These are phyloP conservation scores for Sula dactylatra DNA, from an alignment of 2,113 vertebrate species.

Conservation along the genomic window DNA sequence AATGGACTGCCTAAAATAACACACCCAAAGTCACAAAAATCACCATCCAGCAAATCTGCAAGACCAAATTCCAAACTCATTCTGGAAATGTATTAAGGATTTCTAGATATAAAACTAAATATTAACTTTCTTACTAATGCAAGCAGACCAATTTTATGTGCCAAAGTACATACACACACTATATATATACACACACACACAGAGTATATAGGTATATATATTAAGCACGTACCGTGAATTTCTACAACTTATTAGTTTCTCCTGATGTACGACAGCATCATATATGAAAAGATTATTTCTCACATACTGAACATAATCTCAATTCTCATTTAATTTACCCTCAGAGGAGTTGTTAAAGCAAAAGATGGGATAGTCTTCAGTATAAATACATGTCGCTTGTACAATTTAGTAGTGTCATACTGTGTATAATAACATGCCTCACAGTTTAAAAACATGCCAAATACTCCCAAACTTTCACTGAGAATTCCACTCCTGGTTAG, in stretches of 20 bases:
- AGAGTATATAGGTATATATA: accelerated
- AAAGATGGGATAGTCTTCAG: neutral
- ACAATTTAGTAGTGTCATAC: neutral
- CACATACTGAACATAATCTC: neutral
- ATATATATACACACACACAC: neutral
- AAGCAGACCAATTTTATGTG: neutral
- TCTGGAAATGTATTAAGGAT: neutral
- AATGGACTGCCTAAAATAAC: neutral
- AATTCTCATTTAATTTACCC: neutral
- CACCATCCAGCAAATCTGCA: neutral
- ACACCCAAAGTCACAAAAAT: neutral
- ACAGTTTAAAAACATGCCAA: neutral
- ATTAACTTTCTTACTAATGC: slow-evolving; percentile 20
- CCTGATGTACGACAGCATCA: neutral
- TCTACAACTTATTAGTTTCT: neutral
- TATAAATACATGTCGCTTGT: neutral
- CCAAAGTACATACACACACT: neutral
- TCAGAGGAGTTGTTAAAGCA: neutral
- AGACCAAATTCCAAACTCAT: neutral
- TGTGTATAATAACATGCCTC: neutral
- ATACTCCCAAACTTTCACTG: neutral
- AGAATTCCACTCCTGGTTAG: neutral
- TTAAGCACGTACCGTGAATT: neutral
- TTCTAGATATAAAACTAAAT: neutral
- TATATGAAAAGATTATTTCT: neutral